These are phyloP conservation scores for Equus quagga DNA, from an alignment of 2,113 vertebrate genomes.

Conservation along the genomic window DNA sequence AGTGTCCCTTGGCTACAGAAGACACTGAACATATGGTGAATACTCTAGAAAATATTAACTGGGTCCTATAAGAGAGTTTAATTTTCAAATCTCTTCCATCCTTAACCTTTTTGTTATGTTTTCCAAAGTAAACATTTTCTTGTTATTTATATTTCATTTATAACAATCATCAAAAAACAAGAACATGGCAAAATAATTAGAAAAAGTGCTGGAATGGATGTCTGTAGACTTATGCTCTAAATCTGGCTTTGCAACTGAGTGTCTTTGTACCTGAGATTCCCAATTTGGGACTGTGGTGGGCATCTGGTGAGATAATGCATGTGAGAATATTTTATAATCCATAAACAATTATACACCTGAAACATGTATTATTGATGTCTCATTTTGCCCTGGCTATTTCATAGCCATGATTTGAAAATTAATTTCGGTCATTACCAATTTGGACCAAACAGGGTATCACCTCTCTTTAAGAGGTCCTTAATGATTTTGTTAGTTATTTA, in stretches of 20 bases:
- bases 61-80: not conserved
- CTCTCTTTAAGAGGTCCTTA: not conserved
- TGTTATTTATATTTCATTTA: not conserved
- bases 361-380: not conserved
- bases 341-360: not conserved
- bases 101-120: not conserved
- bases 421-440: not conserved
- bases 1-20: not conserved
- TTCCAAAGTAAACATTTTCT: not conserved
- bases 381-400: not conserved
- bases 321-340: not conserved
- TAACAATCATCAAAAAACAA: not conserved
- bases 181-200: not conserved
- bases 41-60: not conserved
- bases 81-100: not conserved
- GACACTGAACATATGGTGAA: not conserved
- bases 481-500: constrained; percentile 10
- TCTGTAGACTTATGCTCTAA: not conserved
- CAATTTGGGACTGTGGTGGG: not conserved
- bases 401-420: not conserved
- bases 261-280: not conserved
- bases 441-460: not conserved
- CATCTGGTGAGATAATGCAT: not conserved
- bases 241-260: not conserved
- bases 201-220: not conserved